These are phyloP conservation scores for Hydrophis major DNA, from an alignment of 2,797 vertebrate genomes.

Conservation along the genomic window DNA sequence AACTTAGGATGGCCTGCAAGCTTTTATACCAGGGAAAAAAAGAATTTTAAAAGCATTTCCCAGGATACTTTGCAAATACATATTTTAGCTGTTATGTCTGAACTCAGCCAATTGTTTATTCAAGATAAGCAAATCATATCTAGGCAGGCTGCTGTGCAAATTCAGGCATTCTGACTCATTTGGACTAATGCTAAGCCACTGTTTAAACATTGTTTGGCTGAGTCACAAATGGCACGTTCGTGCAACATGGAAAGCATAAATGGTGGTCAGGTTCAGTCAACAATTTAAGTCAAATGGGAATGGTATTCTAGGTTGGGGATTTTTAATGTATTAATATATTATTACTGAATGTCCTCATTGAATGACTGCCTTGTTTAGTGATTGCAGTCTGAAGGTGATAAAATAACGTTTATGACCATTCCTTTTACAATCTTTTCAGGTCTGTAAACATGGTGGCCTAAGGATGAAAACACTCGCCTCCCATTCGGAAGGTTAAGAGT, in stretches of 20 bases:
- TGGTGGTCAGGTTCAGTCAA: background rate
- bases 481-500: background rate
- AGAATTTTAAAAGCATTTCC: background rate
- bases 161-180: background rate
- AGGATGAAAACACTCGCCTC: background rate
- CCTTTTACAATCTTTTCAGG: background rate
- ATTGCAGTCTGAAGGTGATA: background rate
- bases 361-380: background rate
- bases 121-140: conserved; percentile 18
- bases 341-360: background rate
- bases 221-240: background rate
- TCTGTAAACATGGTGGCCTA: background rate
- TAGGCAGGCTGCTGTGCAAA: background rate
- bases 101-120: conserved; percentile 19
- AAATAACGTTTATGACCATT: background rate
- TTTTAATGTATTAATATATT: background rate
- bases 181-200: background rate
- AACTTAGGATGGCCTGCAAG: background rate
- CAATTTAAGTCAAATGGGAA: background rate
- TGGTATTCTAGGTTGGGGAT: background rate
- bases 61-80: background rate
- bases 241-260: background rate
- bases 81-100: background rate
- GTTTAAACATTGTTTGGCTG: background rate
- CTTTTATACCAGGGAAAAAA: background rate